These are phyloP conservation scores for Strigamia transsilvanica DNA, from an alignment of 2,888 invertebrate genomes.

Conservation along the genomic window DNA sequence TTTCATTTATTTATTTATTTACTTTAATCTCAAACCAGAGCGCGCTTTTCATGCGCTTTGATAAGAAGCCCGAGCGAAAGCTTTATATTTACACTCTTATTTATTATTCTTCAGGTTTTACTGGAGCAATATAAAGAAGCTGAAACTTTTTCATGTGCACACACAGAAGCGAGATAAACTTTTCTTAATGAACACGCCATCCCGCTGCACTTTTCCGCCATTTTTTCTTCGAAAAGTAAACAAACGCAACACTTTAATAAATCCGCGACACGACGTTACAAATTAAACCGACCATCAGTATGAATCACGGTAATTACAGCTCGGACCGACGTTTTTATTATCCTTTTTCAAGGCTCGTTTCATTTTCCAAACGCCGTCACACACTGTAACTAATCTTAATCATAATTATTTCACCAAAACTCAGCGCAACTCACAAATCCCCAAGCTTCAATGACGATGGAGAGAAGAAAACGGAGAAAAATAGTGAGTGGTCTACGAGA, in stretches of 20 bases:
- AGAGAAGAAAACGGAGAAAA: background rate
- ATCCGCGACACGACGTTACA: background rate
- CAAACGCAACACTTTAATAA: constrained; percentile 12
- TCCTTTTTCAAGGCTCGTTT: constrained; percentile 34
- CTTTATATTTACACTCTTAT: constrained; percentile 37
- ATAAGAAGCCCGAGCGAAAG: constrained; percentile 15
- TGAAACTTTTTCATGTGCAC: constrained; percentile 2
- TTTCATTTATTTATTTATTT: background rate
- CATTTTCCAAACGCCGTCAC: background rate
- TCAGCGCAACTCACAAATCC: background rate
- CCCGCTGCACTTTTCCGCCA: background rate
- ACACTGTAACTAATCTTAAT: background rate
- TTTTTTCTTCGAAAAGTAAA: background rate
- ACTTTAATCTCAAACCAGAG: constrained; percentile 15
- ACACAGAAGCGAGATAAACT: constrained; percentile 24
- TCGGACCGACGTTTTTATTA: constrained; percentile 24
- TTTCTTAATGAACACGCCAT: constrained; percentile 21
- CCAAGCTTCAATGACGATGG: constrained; percentile 5
- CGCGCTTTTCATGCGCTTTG: background rate
- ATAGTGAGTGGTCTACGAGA: constrained; percentile 31
- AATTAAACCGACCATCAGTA: constrained; percentile 8
- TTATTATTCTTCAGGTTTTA: background rate
- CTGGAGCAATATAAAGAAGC: constrained; percentile 1
- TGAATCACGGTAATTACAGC: constrained; percentile 13
- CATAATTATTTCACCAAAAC: background rate